Percentiles rank a stretch among this genome's conserved stretches.
Evolutionary conservation across 2,797 vertebrate species (phyloP).

Genomic region (Channallabes apus): DNA sequence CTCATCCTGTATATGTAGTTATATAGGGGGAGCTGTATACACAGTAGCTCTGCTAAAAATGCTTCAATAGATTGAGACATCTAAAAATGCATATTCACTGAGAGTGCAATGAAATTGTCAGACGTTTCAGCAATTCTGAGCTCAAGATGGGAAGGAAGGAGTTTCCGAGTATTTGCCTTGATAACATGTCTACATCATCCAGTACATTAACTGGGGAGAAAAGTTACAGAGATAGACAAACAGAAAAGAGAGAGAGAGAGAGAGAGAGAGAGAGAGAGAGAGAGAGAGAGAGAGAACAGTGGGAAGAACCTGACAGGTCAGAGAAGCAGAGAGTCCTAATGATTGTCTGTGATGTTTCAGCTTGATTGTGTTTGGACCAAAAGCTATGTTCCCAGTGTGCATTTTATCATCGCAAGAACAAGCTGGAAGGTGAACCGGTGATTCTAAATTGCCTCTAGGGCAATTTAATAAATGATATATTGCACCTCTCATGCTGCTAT

Average conservation of each 20-base stretch:
- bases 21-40: background rate
- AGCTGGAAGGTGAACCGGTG: background rate
- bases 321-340: conserved; percentile 24
- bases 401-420: background rate
- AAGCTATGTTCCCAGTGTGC: conserved; percentile 13
- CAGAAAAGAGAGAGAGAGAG: too few relatives aligned
- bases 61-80: background rate
- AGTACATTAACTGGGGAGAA: background rate
- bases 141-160: background rate
- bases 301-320: background rate
- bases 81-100: background rate
- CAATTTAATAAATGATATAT: too few relatives aligned
- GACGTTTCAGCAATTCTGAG: background rate
- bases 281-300: background rate
- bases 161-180: background rate
- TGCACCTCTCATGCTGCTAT: too few relatives aligned
- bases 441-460: background rate
- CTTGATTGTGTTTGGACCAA: conserved; percentile 27
- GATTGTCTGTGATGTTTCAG: conserved; percentile 40
- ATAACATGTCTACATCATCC: background rate
- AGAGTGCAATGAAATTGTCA: background rate
- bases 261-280: background rate
- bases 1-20: background rate
- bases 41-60: background rate
- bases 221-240: background rate